Conservation (phyloP, 2,113 vertebrate genomes). For the Odontophorus gujanensis region DNA sequence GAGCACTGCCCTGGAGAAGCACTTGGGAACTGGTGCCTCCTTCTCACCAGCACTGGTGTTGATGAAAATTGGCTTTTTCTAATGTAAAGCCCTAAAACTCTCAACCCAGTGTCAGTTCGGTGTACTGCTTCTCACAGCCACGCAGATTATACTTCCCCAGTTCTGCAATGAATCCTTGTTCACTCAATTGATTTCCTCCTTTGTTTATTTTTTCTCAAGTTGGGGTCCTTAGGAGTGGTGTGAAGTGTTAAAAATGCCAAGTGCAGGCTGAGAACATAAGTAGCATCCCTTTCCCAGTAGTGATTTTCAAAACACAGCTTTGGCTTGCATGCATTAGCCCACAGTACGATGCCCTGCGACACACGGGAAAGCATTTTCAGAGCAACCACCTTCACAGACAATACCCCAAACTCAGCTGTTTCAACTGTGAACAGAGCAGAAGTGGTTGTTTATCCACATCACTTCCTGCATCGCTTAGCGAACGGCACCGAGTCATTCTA, state of each 20-base stretch:
- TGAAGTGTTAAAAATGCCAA: neutral
- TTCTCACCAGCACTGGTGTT: neutral
- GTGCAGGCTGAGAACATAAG: neutral
- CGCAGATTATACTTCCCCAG: neutral
- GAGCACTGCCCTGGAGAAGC: neutral
- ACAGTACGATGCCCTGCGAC: neutral
- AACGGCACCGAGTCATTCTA: neutral
- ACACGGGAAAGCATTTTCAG: neutral
- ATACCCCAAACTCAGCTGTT: neutral
- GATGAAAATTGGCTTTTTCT: neutral
- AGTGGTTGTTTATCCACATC: neutral
- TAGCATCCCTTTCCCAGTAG: neutral
- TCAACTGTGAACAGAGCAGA: neutral
- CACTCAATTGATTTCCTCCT: constrained; percentile 10
- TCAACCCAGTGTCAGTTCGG: neutral
- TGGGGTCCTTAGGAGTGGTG: neutral
- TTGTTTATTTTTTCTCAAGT: neutral
- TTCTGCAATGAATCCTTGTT: neutral
- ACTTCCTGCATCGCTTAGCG: neutral
- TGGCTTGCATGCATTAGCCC: neutral
- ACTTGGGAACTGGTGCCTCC: neutral
- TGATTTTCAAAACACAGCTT: neutral
- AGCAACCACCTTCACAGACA: neutral
- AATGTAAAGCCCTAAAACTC: neutral
- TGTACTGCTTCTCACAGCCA: neutral